Conservation (phyloP, 2,797 vertebrate species). For the Brachymystax lenok region DNA sequence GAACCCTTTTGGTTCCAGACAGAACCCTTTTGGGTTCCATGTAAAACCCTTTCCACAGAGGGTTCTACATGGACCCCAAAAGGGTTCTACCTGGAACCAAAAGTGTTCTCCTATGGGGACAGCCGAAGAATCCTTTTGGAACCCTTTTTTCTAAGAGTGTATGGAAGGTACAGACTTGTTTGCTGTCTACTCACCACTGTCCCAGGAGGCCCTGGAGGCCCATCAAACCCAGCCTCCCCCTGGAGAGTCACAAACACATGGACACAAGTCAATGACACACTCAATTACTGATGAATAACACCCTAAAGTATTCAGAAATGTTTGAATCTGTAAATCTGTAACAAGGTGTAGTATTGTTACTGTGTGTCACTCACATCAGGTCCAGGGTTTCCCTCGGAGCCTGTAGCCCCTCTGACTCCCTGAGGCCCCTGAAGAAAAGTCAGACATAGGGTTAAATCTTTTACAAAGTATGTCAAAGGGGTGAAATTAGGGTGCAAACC, state of each 20-base stretch:
- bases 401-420: conserved; percentile 75
- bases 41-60: too few species aligned
- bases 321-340: too few species aligned
- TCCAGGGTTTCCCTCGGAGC: conserved; percentile 77
- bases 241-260: conserved; percentile 37
- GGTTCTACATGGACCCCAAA: too few species aligned
- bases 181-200: conserved; percentile 56
- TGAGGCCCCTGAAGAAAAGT: conserved; percentile 72
- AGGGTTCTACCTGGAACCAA: too few species aligned
- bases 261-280: background rate
- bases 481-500: too few species aligned
- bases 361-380: conserved; percentile 69
- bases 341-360: background rate
- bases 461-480: background rate
- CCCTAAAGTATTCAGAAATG: too few species aligned
- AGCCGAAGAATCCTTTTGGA: too few species aligned
- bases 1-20: too few species aligned
- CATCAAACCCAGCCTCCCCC: conserved; percentile 74
- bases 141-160: too few species aligned
- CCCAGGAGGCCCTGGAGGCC: conserved; percentile 65
- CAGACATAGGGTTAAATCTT: conserved; percentile 2
- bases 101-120: too few species aligned
- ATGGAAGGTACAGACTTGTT: too few species aligned
- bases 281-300: background rate
- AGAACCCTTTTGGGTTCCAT: too few species aligned